A percentile compares a stretch with the other conserved stretches of the same genome.
Conservation (phyloP, 2,113 vertebrate genomes). For the Lethenteron reissneri region DNA sequence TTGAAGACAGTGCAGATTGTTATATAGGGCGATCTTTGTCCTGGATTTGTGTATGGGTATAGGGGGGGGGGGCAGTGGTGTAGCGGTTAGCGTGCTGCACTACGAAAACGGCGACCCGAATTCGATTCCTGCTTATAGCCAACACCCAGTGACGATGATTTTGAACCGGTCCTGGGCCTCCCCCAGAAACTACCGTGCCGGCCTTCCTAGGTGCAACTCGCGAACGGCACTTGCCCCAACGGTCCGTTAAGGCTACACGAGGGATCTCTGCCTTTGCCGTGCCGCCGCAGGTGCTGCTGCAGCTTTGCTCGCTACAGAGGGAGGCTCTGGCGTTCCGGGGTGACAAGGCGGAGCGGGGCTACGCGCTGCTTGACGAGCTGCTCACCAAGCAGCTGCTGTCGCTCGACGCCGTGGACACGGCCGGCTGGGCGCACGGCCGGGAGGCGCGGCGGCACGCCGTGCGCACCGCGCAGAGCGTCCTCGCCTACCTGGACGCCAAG, state of each 20-base stretch:
- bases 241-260: too few species aligned
- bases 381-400: slow-evolving; percentile 78
- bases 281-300: slow-evolving; percentile 27
- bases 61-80: too few species aligned
- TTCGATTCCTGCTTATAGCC: not conserved
- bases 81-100: not conserved
- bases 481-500: slow-evolving; percentile 85
- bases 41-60: too few species aligned
- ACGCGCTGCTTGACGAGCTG: slow-evolving; percentile 70
- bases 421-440: slow-evolving; percentile 57
- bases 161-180: not conserved
- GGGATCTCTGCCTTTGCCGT: not conserved
- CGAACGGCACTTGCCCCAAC: not conserved
- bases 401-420: slow-evolving; percentile 74
- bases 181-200: not conserved
- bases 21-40: too few species aligned
- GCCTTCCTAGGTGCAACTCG: not conserved
- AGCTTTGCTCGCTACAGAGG: slow-evolving; percentile 60
- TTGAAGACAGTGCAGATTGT: too few species aligned
- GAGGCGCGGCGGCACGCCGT: slow-evolving; percentile 72
- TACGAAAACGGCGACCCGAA: not conserved
- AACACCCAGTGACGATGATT: not conserved
- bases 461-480: slow-evolving; percentile 80
- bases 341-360: slow-evolving; percentile 69
- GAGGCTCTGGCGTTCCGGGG: slow-evolving; percentile 71